Base-by-base conservation (phyloP, 2,797 vertebrate genomes). In the Mormyrus proboscirostris region DNA sequence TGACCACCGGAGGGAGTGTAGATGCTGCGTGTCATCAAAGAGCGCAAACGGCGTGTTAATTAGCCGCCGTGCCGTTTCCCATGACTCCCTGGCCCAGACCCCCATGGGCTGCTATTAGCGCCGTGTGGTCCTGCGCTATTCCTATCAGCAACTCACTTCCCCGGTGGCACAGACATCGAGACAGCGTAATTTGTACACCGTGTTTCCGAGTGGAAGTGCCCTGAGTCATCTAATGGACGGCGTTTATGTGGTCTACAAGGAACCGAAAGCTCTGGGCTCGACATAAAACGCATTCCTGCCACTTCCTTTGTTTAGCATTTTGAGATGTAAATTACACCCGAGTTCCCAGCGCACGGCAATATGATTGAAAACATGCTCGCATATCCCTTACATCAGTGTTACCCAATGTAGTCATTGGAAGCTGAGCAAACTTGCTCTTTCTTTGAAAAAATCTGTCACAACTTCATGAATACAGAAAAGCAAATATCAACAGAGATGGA, bases 61-160 rank as follows among this genome's bases (percentile, higher is more conserved):
- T 91, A 90, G 55, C 53, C 89, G 55, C 76, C 88, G 89, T 90
- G 88, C 53, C 1, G 22, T 91, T 69, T 92, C 55, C 84, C 88
- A 90, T 0, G 0, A 90, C 91, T 86, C 0, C 0, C 41, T 88
- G 1, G 38, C 50, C 51, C 85, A 57, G 83, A n/a, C 55, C 90
- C 89, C 2, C 89, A 38, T 89, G 41, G 38, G 4, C 33, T 88
- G 0, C 89, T 73, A 62, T 90, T 82, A 65, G 25, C 49, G 33
- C 87, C n/a, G 73, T 91, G 0, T 0, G 76, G 91, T 91, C 53
- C 3, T 59, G 2, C 44, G 84, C 92, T 90, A 79, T 90, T 90
- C 89, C 92, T 93, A 93, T 92, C 92, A 90, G 86, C 89, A 87
- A 29, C 82, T 90, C 55, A 79, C 33, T 90, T 90, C 90, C 65